A percentile compares a stretch with the other conserved stretches of the same genome.
These are phyloP conservation scores for Calliphora vicina DNA, from an alignment of 1,140 invertebrate genomes.

Conservation along the genomic window DNA sequence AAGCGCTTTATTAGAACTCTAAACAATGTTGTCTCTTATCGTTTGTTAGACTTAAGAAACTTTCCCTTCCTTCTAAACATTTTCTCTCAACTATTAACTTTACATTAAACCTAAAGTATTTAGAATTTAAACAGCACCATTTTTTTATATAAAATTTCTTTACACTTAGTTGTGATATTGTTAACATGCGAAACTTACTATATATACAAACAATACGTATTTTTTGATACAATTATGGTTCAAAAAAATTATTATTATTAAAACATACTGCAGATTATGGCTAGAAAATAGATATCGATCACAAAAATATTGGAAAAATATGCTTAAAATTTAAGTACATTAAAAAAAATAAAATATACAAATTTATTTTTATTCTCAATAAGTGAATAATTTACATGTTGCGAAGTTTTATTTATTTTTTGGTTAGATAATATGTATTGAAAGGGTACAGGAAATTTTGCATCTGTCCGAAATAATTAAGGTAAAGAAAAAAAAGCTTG, in stretches of 20 bases:
- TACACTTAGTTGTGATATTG: constrained; percentile 33
- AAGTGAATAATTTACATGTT: not conserved
- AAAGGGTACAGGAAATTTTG: too few species aligned
- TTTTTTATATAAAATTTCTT: constrained; percentile 17
- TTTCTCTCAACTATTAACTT: not conserved
- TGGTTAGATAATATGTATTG: too few species aligned
- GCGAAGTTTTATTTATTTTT: too few species aligned
- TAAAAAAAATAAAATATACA: not conserved
- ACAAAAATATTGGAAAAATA: not conserved
- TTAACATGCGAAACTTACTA: constrained; percentile 10
- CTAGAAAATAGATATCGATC: not conserved
- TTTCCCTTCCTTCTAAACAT: not conserved
- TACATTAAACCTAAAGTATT: not conserved
- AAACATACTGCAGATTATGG: not conserved
- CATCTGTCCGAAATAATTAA: too few species aligned
- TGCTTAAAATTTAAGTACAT: not conserved
- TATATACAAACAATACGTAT: not conserved
- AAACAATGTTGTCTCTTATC: constrained; percentile 37
- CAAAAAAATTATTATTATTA: not conserved
- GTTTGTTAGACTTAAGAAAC: not conserved
- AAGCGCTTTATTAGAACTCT: constrained; percentile 50
- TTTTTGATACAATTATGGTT: constrained; percentile 6
- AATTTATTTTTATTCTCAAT: not conserved
- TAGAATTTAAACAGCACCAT: constrained; percentile 18
- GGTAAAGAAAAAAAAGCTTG: too few species aligned